A percentile compares a stretch with the other conserved stretches of the same genome.
Conservation (phyloP, 2,797 vertebrate genomes). For the Eremophila alpestris region DNA sequence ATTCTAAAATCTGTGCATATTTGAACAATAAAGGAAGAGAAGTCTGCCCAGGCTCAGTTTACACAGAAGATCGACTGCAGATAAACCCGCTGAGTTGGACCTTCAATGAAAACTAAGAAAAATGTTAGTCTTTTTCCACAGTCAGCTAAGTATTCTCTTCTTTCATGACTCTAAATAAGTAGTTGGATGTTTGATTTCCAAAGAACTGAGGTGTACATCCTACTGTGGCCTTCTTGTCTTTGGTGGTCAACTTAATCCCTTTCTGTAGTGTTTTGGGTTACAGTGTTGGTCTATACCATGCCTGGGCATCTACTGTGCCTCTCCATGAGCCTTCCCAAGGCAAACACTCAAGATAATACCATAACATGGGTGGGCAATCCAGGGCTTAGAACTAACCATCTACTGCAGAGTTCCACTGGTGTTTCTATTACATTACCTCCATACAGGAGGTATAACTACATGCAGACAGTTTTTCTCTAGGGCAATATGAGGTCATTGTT, state of each 20-base stretch:
- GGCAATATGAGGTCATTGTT: neutral
- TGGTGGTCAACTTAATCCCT: neutral
- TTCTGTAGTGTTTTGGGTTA: neutral
- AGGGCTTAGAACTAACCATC: neutral
- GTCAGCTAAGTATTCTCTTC: neutral
- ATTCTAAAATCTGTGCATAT: neutral
- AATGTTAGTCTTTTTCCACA: neutral
- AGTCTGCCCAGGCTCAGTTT: neutral
- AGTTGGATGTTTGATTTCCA: neutral
- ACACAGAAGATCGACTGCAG: neutral
- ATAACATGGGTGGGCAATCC: neutral
- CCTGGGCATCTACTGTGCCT: neutral
- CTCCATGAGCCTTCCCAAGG: neutral
- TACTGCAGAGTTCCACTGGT: neutral
- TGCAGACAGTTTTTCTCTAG: fast-evolving
- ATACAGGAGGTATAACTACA: neutral
- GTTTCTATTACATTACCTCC: neutral
- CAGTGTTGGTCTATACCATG: neutral
- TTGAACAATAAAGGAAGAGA: slow-evolving; percentile 26
- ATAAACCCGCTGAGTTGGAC: neutral
- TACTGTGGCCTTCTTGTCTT: neutral
- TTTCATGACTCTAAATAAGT: neutral
- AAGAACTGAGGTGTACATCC: neutral
- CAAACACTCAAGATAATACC: neutral
- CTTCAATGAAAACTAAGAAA: slow-evolving; percentile 11